Conservation (phyloP, 2,797 vertebrate genomes). For the Sternotherus odoratus region DNA sequence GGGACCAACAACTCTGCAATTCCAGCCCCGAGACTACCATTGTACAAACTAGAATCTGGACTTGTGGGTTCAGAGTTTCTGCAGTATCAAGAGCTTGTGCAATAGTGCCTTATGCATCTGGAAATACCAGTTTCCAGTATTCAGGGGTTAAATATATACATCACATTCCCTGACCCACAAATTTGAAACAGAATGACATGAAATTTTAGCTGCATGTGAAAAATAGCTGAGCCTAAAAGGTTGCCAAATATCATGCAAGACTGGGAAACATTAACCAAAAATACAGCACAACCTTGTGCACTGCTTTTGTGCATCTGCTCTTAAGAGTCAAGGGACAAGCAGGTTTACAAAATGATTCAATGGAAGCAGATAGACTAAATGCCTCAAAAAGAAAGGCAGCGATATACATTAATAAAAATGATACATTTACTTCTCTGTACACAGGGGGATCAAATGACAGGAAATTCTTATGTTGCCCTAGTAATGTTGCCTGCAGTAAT, state of each 20-base stretch:
- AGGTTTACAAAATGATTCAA: slow-evolving; percentile 20
- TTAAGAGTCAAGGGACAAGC: slow-evolving; percentile 1
- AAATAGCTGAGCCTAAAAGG: slow-evolving; percentile 21
- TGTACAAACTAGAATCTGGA: neutral
- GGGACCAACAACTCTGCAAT: neutral
- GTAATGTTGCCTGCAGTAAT: neutral
- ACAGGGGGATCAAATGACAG: too few relatives aligned
- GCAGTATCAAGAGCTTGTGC: neutral
- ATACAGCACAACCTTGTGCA: neutral
- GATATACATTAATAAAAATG: neutral
- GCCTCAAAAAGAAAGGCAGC: neutral
- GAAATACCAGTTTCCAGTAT: neutral
- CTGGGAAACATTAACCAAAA: neutral
- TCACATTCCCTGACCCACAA: neutral
- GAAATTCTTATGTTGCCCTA: neutral
- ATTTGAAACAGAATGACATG: neutral
- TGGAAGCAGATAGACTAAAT: neutral
- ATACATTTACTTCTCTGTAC: too few relatives aligned
- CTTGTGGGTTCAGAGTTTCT: neutral
- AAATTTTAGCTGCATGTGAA: neutral
- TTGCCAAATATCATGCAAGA: slow-evolving; percentile 27
- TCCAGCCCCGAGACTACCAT: fast-evolving
- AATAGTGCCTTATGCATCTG: neutral
- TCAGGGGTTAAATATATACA: neutral
- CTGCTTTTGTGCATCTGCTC: neutral